These are phyloP conservation scores for Leptinotarsa lineolata DNA, from an alignment of 1,140 invertebrate species.

Conservation along the genomic window DNA sequence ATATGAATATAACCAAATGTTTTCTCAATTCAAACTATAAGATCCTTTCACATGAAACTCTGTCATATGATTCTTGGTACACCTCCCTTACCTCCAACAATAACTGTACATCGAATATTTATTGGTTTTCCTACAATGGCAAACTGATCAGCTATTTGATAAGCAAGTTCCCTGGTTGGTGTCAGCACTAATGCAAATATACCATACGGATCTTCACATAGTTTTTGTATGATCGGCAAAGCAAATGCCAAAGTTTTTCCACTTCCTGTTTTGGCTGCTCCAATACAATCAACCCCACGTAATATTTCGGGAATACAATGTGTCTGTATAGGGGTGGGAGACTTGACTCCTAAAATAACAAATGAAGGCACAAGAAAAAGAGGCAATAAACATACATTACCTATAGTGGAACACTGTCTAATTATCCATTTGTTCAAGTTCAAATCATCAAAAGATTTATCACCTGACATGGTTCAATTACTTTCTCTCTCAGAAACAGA, in stretches of 20 bases:
- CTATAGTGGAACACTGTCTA: slow-evolving; percentile 47
- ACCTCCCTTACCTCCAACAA: slow-evolving; percentile 72
- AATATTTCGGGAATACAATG: slow-evolving; percentile 84
- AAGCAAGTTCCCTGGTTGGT: slow-evolving; percentile 94
- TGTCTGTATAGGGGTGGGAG: slow-evolving; percentile 84
- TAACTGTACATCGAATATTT: slow-evolving; percentile 77
- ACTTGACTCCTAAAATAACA: slow-evolving; percentile 68
- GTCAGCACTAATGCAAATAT: slow-evolving; percentile 95
- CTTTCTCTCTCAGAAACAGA: neutral
- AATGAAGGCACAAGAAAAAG: slow-evolving; percentile 17
- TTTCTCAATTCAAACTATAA: too few relatives aligned
- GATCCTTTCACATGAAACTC: too few relatives aligned
- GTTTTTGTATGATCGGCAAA: slow-evolving; percentile 88
- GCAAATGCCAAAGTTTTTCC: slow-evolving; percentile 98
- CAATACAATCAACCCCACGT: slow-evolving; percentile 85
- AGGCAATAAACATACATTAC: slow-evolving; percentile 29
- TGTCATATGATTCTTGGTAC: too few relatives aligned
- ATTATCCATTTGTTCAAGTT: slow-evolving; percentile 44
- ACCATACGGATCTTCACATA: slow-evolving; percentile 91
- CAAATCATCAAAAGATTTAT: slow-evolving; percentile 23
- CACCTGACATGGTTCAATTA: neutral
- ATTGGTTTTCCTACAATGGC: slow-evolving; percentile 83
- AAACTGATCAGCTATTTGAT: slow-evolving; percentile 93
- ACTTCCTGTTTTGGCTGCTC: slow-evolving; percentile 95
- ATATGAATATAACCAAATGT: too few relatives aligned